Conservation (phyloP, 2,888 invertebrate genomes). For the Drosophila ezoana region DNA sequence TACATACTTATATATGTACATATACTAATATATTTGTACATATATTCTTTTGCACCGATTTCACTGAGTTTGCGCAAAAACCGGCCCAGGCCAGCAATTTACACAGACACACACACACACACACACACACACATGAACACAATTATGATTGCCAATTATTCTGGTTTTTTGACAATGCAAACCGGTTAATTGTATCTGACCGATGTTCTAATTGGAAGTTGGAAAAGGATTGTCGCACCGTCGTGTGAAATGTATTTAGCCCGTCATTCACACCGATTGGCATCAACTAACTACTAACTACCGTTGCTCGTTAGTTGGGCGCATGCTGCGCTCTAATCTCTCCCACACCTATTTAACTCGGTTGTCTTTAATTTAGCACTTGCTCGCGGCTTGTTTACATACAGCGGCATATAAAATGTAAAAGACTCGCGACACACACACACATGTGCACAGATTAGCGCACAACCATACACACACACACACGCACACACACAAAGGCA, state of each 20-base stretch:
- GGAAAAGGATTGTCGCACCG: not conserved
- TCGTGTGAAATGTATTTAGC: conserved; percentile 20
- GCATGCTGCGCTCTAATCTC: conserved; percentile 25
- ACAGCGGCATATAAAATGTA: conserved; percentile 13
- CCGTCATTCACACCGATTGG: conserved; percentile 15
- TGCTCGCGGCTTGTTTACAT: conserved; percentile 16
- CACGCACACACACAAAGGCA: conserved; percentile 3
- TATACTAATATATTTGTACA: too few relatives aligned
- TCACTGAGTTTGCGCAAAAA: conserved; percentile 8
- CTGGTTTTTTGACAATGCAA: conserved; percentile 53
- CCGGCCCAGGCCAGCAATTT: not conserved
- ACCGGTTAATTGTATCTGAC: conserved; percentile 60
- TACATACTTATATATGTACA: not conserved
- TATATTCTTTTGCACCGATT: not conserved
- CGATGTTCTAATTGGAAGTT: conserved; percentile 25
- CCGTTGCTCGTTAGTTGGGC: conserved; percentile 6
- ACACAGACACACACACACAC: not conserved
- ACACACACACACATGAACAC: not conserved
- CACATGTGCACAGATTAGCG: conserved; percentile 16
- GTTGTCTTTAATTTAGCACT: conserved; percentile 33
- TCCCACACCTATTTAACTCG: conserved; percentile 2
- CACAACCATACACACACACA: conserved; percentile 22
- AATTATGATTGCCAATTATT: conserved; percentile 10
- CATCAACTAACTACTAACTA: conserved; percentile 32
- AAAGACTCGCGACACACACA: conserved; percentile 23